Base-by-base conservation (phyloP, 2,797 vertebrate genomes). In the Poecilia picta region DNA sequence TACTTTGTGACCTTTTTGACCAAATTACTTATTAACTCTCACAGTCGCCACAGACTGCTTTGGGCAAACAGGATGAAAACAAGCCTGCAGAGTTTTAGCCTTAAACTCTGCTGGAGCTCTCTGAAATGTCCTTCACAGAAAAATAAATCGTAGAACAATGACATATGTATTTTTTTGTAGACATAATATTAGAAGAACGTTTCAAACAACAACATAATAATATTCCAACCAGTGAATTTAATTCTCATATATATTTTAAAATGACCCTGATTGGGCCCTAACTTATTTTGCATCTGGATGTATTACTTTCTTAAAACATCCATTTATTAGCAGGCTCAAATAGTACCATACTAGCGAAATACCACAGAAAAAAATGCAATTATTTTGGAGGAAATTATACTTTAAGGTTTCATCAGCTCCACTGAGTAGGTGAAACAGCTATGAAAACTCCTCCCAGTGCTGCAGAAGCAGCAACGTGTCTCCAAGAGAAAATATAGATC, bases 21-120 rank as follows among this genome's bases (percentile, higher is more conserved):
- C 82, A 82, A 75, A 87, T 90, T 87, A 93, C 88, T 91, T 76
- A 93, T 94, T 93, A 91, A 93, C 91, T 66, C 51, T 66, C 79
- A 76, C 45, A 74, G 81, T 83, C 79, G 89, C 83, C 83, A 86
- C 86, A 83, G 82, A 79, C 79, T 78, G 76, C 74, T 62, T 64
- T 75, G 75, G 53, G 78, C 81, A 89, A 90, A 91, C 85, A 88
- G 23, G 41, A 74, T 75, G 28, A 3, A 71, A 87, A 73, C 39
- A 31, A 45, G 36, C 33, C 10, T 1, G 51, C 41, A 59, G 53
- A 5, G 7, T 55, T 76, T 81, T 39, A 13, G 47, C 7, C 7
- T 33, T 47, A 31, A 81, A 47, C 55, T 76, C 6, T n/a, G 49
- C 53, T 45, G 36, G 2, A 31, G 33, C 2, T 16, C 4, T 47